These are phyloP conservation scores for Chalcosyrphus nemorum DNA, from an alignment of 2,888 invertebrate species.

Conservation along the genomic window DNA sequence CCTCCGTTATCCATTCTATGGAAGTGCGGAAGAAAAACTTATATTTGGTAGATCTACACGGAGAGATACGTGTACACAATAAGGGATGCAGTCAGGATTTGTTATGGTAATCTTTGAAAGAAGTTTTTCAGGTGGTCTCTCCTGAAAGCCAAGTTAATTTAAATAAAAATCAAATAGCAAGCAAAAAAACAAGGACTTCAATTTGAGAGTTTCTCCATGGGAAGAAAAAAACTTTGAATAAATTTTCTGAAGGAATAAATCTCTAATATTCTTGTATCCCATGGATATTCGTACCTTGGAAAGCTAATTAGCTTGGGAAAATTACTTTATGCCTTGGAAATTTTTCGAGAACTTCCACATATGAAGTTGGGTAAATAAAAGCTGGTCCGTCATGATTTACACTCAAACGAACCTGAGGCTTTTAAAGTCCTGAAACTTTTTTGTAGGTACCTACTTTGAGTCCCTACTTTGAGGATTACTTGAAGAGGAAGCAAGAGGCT, in stretches of 20 bases:
- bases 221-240: background rate
- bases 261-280: background rate
- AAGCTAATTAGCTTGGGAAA: background rate
- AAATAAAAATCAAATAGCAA: conserved; percentile 9
- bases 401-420: no score
- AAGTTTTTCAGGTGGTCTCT: conserved; percentile 54
- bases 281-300: no score
- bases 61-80: background rate
- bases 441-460: no score
- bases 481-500: conserved; percentile 48
- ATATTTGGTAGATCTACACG: background rate
- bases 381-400: no score
- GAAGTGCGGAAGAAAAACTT: background rate
- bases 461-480: no score
- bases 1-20: conserved; percentile 34
- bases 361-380: no score
- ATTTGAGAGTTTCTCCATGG: background rate
- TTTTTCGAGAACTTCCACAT: no score
- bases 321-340: no score
- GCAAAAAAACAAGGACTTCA: conserved; percentile 14
- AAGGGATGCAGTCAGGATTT: background rate
- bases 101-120: conserved; percentile 46
- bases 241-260: background rate
- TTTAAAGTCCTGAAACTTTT: no score
- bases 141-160: conserved; percentile 43